Evolutionary conservation across 2,888 invertebrate genomes (phyloP).

Genomic region (Dryococelus australis): DNA sequence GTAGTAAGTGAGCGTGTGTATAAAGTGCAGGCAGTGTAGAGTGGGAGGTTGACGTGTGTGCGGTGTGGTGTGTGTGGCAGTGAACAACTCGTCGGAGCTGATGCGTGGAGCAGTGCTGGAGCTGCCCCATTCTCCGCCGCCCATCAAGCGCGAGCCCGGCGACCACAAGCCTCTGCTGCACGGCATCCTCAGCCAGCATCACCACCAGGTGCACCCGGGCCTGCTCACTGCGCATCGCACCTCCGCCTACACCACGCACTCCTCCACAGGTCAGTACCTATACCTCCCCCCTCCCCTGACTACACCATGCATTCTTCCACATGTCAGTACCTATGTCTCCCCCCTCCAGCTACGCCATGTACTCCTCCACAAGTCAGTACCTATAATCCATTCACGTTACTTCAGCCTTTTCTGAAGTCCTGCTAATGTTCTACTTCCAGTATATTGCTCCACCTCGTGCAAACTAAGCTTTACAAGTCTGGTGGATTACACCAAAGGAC

Average conservation of each 20-base stretch:
- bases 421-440: no score
- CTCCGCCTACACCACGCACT: constrained; percentile 68
- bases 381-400: no score
- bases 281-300: background rate
- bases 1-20: no score
- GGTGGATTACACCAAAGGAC: no score
- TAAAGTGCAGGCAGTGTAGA: background rate
- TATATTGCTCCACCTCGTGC: no score
- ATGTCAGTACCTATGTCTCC: no score
- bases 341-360: no score
- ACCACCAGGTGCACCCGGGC: constrained; percentile 58
- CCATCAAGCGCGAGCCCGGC: constrained; percentile 43
- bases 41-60: background rate
- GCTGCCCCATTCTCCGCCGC: constrained; percentile 43
- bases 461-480: no score
- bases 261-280: constrained; percentile 63
- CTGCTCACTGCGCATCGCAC: constrained; percentile 64
- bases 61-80: constrained; percentile 58
- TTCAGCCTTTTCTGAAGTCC: no score
- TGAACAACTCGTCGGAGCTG: constrained; percentile 66
- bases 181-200: constrained; percentile 68
- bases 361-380: no score
- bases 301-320: no score
- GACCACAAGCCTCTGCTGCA: constrained; percentile 66
- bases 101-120: constrained; percentile 46